phyloP scores from a whole-genome alignment of 2,113 vertebrate genomes.

The Cranoglanis bouderius region DNA sequence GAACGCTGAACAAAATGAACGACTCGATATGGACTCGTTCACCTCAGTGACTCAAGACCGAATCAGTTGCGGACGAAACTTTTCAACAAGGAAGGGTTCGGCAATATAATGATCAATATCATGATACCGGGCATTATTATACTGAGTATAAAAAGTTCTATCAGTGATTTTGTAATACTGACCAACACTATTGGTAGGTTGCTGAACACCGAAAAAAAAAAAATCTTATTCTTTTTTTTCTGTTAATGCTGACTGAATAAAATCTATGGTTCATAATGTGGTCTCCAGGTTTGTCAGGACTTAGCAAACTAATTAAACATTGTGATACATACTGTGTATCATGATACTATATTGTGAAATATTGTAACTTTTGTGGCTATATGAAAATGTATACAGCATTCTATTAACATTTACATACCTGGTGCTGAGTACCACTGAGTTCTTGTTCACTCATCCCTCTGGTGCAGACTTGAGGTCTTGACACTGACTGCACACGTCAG shows the following conservation, averaged over 20 bases:
- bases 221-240: background rate
- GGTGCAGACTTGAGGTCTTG: slow-evolving; percentile 19
- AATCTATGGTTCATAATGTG: background rate
- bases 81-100: background rate
- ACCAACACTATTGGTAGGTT: background rate
- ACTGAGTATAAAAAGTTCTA: background rate
- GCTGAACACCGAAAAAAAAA: background rate
- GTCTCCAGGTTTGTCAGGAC: background rate
- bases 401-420: background rate
- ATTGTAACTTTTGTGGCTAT: background rate
- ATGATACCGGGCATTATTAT: background rate
- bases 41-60: background rate
- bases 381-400: background rate
- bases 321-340: background rate
- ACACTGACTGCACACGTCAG: slow-evolving; percentile 30
- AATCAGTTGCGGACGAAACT: background rate
- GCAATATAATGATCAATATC: background rate
- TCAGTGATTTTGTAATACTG: background rate
- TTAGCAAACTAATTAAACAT: background rate
- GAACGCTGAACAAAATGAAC: background rate
- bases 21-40: background rate
- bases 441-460: slow-evolving; percentile 7
- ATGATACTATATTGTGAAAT: background rate
- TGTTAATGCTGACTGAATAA: background rate
- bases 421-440: background rate